Base-by-base conservation (phyloP, 2,113 vertebrate genomes). In the Clarias batrachus region DNA sequence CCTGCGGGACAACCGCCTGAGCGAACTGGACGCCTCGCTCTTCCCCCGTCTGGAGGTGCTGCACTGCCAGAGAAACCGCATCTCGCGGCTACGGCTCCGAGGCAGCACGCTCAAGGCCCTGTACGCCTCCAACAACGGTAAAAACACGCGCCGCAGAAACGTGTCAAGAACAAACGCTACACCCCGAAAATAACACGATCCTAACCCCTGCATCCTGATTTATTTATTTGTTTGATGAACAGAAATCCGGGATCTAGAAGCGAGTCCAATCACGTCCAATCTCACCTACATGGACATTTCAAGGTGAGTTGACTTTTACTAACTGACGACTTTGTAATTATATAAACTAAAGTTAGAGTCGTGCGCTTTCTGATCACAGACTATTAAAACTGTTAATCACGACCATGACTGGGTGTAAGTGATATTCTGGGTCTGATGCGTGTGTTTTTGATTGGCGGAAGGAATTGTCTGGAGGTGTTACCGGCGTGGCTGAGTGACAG, bases 401-500 rank as follows among this genome's bases (percentile, higher is more conserved):
- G 1, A 13, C 56, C 74, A 16, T 77, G 52, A n/a, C 73, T 0
- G 48, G 12, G 13, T 79, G 76, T 59, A 30, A 54, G 54, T 77
- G 17, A 54, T 48, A 48, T 77, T n/a, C 8, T 16, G 8, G 0
- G 19, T 63, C 30, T 19, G 21, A 73, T 65, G 10, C 17, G 62
- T 71, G 12, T n/a, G 33, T 33, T 81, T 48, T 19, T 59, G 57
- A 48, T 79, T 84, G 52, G 30, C 73, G 85, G 62, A 86, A 99
- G 98, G 94, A 99, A 99, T 94, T 91, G 90, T 79, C 93, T 99
- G 93, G 97, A 97, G 92, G 95, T 89, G 25, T 88, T 99, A 87
- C 98, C 98, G 83, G 98, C 97, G 83, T 99, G 98, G 98, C 92
- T 98, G 74, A 97, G 96, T 92, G 98, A 99, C 90, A 96, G 96